Evolutionary conservation across 2,888 invertebrate species (phyloP), one percentile per base, ranked within the genome.

Genomic region (Xylophagus ater): DNA sequence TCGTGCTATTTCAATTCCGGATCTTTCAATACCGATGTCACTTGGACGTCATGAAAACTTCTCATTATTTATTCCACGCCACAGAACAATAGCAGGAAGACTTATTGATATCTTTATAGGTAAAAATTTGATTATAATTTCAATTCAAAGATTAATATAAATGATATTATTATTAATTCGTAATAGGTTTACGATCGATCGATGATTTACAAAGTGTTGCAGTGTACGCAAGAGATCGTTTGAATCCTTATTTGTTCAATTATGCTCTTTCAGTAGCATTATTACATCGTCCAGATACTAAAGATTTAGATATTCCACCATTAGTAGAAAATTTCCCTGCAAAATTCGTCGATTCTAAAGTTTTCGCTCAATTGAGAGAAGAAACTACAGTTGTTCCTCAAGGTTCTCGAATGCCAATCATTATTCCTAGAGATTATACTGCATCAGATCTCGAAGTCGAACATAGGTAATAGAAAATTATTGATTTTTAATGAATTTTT

Each of bases 221-320:
- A n/a, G n/a, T n/a, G n/a, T n/a, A n/a, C n/a, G 73, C 78, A 19
- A 71, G 84, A 28, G 80, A 80, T 48, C 74, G 80, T 28, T 64
- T 86, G 4, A 89, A 89, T 62, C 78, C 86, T 0, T 77, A 79
- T 46, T 61, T 89, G 51, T 89, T 82, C 64, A 79, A 84, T 58
- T 87, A 87, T 57, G 76, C 80, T 17, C 69, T 78, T 20, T 81
- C 84, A 2, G 82, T 87, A 15, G 81, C 83, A 0, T 59, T 87
- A 25, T 65, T 83, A 49, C 81, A 85, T 66, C 63, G 71, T 8
- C 57, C n/a, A n/a, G n/a, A n/a, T n/a, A n/a, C n/a, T n/a, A n/a
- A n/a, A n/a, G n/a, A n/a, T n/a, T n/a, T n/a, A 12, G 66, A 66
- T 9, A 59, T 80, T 28, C 75, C 77, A 14, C 72, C 77, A 34